phyloP scores from a whole-genome alignment of 2,797 vertebrate genomes.

The Neosilurus mollespiculum region DNA sequence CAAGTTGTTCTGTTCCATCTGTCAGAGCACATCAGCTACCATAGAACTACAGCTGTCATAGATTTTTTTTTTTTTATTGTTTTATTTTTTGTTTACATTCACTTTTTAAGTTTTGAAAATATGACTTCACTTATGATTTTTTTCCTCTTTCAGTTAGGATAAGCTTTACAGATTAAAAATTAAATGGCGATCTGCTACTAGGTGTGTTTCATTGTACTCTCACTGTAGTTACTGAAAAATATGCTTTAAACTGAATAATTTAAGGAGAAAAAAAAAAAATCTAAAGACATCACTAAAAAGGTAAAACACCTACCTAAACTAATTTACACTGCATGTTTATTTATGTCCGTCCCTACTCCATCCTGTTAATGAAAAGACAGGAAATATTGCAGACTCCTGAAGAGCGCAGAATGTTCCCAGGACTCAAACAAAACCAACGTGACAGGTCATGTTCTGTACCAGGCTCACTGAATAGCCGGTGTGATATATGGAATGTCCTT shows the following conservation, averaged over 20 bases:
- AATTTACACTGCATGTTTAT: conserved; percentile 28
- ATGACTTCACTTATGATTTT: neutral
- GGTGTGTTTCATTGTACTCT: neutral
- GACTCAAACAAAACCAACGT: conserved; percentile 41
- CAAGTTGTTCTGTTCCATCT: neutral
- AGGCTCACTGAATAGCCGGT: conserved; percentile 47
- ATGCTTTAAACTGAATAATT: neutral
- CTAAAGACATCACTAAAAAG: conserved; percentile 1
- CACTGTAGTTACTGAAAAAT: neutral
- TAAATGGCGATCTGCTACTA: neutral
- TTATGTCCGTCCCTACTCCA: conserved; percentile 29
- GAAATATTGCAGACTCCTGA: conserved; percentile 47
- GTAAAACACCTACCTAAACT: conserved; percentile 25
- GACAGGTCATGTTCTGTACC: conserved; percentile 45
- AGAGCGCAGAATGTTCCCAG: conserved; percentile 39
- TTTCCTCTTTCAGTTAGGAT: neutral
- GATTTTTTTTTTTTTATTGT: neutral
- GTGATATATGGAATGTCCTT: conserved; percentile 57
- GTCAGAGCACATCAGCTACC: neutral
- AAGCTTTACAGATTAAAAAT: neutral
- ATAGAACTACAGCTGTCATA: neutral
- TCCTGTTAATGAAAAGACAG: conserved; percentile 35
- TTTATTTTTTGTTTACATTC: too few relatives aligned
- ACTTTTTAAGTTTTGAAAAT: neutral
- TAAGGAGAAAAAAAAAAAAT: neutral